phyloP scores from a whole-genome alignment of 1,140 invertebrate genomes.

The Reticulitermes speratus region DNA sequence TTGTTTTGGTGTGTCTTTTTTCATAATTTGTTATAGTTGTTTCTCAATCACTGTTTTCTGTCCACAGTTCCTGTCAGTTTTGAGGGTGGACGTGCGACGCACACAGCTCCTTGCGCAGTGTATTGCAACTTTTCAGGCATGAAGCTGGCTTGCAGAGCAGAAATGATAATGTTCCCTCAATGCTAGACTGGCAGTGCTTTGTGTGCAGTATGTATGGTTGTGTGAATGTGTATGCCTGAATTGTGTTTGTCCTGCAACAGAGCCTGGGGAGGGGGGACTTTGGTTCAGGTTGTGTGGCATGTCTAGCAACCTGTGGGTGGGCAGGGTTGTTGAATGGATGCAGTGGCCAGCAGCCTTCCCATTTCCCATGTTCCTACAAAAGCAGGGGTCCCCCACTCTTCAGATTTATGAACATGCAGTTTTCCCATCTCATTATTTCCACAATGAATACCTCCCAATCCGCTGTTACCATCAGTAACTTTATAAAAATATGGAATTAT shows the following conservation, averaged over 20 bases:
- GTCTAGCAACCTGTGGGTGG: background rate
- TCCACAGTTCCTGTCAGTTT: background rate
- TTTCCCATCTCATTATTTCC: too few relatives aligned
- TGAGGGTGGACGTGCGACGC: background rate
- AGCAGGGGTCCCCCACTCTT: background rate
- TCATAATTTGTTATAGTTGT: background rate
- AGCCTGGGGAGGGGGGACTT: background rate
- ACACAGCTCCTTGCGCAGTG: background rate
- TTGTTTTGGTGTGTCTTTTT: background rate
- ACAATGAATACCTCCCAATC: too few relatives aligned
- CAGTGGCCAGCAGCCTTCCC: conserved; percentile 5
- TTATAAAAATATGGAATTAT: too few relatives aligned
- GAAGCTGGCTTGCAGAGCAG: background rate
- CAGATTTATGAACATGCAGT: too few relatives aligned
- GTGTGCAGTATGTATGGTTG: conserved; percentile 6
- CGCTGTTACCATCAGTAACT: too few relatives aligned
- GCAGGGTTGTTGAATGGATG: background rate
- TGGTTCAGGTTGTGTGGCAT: background rate
- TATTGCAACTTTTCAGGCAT: conserved; percentile 21
- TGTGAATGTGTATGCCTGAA: background rate
- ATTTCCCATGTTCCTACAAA: background rate
- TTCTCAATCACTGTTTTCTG: background rate
- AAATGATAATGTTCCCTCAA: conserved; percentile 15
- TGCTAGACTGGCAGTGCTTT: conserved; percentile 25
- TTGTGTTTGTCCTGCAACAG: background rate